Base-by-base conservation (phyloP, 2,113 vertebrate species). In the Strix aluco region DNA sequence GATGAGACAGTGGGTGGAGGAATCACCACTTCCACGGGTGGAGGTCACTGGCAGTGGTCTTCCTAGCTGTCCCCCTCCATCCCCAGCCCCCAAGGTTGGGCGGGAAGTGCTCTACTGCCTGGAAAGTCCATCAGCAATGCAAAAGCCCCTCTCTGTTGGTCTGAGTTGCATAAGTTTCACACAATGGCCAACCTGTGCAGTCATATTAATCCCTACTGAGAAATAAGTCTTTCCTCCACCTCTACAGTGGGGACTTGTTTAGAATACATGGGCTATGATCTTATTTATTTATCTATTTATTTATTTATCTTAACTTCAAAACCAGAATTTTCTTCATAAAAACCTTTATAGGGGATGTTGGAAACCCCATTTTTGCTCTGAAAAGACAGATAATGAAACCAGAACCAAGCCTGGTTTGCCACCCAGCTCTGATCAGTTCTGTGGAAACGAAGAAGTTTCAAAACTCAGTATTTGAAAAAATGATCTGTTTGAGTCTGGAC, bases 51-150 rank as follows among this genome's bases (percentile, higher is more conserved):
- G 26, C 2, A 2, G 10, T 1, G 12, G 25, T 29, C 26, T 23
- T 26, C 12, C 10, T 32, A 1, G 1, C 17, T 4, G 1, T 21
- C 26, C 30, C 6, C 9, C 55, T 72, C 42, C 1, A 2, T 5
- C 16, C 42, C 20, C 14, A 78, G 55, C 27, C 52, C 34, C 44
- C 3, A 2, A 13, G 38, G 36, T 19, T 71, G 75, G 44, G 18
- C 10, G 10, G 44, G 52, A 69, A 40, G 23, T 0, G 5, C 30
- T 66, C 15, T 51, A 14, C 47, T 0, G 4, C 55, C 51, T 9
- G 79, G 81, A 92, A 96, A 95, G 77, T 55, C 90, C 12, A 0
- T 46, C 38, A 91, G 94, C 94, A 97, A 96, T 95, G 96, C 2
- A 1, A 86, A 91, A 91, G 42, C 17, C 36, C 42, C 36, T 74